Evolutionary conservation across 2,888 invertebrate genomes (phyloP).

Genomic region (Theodoxus fluviatilis): DNA sequence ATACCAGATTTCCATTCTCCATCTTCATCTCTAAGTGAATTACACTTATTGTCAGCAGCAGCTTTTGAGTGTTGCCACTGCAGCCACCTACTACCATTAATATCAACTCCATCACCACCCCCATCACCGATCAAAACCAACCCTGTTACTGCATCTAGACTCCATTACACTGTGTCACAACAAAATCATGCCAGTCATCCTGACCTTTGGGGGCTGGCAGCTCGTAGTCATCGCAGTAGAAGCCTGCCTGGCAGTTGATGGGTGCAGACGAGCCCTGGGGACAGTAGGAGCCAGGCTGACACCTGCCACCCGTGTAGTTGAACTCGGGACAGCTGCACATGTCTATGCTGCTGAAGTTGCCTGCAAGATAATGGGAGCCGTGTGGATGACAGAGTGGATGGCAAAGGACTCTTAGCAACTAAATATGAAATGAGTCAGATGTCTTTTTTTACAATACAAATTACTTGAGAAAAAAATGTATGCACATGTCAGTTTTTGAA

Average conservation of each 20-base stretch:
- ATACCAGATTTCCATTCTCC: too few relatives aligned
- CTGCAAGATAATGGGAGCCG: constrained; percentile 41
- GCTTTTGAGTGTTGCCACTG: too few relatives aligned
- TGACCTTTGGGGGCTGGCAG: constrained; percentile 53
- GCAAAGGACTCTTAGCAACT: neutral
- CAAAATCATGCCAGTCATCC: too few relatives aligned
- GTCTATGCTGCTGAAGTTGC: constrained; percentile 55
- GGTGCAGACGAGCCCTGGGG: constrained; percentile 53
- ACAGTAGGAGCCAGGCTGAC: constrained; percentile 60
- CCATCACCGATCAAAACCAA: too few relatives aligned
- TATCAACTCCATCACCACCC: too few relatives aligned
- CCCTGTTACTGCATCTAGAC: too few relatives aligned
- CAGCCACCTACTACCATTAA: too few relatives aligned
- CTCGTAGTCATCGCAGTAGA: constrained; percentile 56
- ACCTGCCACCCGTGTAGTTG: constrained; percentile 59
- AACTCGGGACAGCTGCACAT: constrained; percentile 55
- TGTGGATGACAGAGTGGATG: neutral
- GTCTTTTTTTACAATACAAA: neutral
- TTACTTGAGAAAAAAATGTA: neutral
- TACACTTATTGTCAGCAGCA: too few relatives aligned
- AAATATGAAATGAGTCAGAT: neutral
- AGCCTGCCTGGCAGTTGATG: constrained; percentile 45
- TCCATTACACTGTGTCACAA: too few relatives aligned
- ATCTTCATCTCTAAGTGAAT: too few relatives aligned
- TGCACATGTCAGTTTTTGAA: neutral